Evolutionary conservation across 2,888 invertebrate species (phyloP), one percentile per base, ranked within the genome.

Genomic region (Nebria salina): DNA sequence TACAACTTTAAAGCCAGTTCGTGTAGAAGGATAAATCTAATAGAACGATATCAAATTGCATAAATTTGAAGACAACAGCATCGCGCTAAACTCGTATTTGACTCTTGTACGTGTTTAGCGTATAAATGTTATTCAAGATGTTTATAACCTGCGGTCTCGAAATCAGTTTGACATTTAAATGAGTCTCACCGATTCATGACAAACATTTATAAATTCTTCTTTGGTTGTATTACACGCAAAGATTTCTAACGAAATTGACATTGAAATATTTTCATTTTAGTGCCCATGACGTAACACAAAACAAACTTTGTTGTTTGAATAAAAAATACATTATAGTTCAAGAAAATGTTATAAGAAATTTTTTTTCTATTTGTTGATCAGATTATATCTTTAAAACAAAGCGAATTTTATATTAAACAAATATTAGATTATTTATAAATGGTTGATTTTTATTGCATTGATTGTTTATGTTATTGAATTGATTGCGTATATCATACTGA

Each of bases 11-110:
- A 20, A 20, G 15, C 66, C 15, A 25, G 66, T 66, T 3, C 66
- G 15, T 66, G 11, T 25, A 66, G 66, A 66, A 7, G 66, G 66
- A 66, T 7, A 66, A 66, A 70, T 70, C 15, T 70, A 70, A 70
- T 70, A 70, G 7, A 13, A 20, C 4, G 34, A 25, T 25, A 70
- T 70, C 70, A 70, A 20, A 70, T 13, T 70, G 70, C 70, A 70
- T 70, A 70, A 70, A 25, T 70, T 25, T 26, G 20, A 70, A 20
- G 70, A 13, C 26, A 70, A 13, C 54, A 34, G 20, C 43, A 43
- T 43, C 43, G 6, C 9, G 43, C 6, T 9, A 43, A 43, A 20
- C 34, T 54, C 54, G 54, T 8, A 54, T 54, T 54, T 54, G 54
- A 34, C 34, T 34, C 13, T 54, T 54, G 6, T 70, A 70, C 70